These are phyloP conservation scores for Seladonia tumulorum DNA, from an alignment of 2,888 invertebrate species.

Conservation along the genomic window DNA sequence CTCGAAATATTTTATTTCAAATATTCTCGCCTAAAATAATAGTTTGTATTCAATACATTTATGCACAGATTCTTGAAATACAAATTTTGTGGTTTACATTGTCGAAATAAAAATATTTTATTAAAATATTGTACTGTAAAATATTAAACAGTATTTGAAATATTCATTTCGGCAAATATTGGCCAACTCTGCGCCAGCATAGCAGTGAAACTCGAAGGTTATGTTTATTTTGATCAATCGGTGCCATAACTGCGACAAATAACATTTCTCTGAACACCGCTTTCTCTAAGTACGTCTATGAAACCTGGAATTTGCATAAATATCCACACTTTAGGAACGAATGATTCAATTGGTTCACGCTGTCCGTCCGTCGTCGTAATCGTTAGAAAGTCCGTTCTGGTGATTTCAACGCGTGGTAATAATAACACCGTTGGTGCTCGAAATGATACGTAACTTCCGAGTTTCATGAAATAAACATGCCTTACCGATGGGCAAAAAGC, in stretches of 20 bases:
- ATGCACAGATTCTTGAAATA: too few relatives aligned
- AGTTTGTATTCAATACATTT: too few relatives aligned
- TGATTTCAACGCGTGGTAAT: slow-evolving; percentile 15
- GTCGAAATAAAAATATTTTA: too few relatives aligned
- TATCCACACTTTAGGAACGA: not conserved
- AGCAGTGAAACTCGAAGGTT: not conserved
- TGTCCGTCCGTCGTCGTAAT: not conserved
- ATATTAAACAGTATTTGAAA: too few relatives aligned
- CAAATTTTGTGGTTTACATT: too few relatives aligned
- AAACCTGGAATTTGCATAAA: not conserved
- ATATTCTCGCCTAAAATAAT: too few relatives aligned
- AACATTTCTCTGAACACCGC: not conserved
- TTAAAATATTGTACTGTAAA: too few relatives aligned
- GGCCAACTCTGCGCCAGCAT: not conserved
- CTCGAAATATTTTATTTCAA: too few relatives aligned
- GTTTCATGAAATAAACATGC: slow-evolving; percentile 19
- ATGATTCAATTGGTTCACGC: not conserved
- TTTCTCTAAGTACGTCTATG: not conserved
- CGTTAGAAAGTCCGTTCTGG: slow-evolving; percentile 1
- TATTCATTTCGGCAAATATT: too few relatives aligned
- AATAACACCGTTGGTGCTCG: slow-evolving; percentile 7
- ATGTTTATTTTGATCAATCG: not conserved
- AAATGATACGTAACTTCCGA: slow-evolving; percentile 6
- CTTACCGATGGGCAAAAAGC: not conserved
- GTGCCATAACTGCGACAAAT: not conserved